Percentiles rank a stretch among this genome's conserved stretches.
These are phyloP conservation scores for Heliornis fulica DNA, from an alignment of 2,113 vertebrate species.

Conservation along the genomic window DNA sequence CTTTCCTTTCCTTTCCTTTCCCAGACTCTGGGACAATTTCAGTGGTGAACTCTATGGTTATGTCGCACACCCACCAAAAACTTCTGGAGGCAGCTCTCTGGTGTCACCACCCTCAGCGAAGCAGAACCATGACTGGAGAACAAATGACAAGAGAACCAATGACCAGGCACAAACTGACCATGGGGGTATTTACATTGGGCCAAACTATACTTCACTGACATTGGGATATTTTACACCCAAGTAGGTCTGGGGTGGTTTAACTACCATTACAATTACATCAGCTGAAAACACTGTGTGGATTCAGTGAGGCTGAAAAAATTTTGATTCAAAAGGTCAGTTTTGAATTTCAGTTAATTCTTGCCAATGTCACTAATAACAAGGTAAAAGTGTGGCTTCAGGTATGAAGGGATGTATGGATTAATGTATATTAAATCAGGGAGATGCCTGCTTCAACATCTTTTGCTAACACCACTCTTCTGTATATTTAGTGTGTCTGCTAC, in stretches of 20 bases:
- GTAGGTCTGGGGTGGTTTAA: background rate
- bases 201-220: background rate
- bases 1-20: too few species aligned
- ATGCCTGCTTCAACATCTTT: background rate
- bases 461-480: background rate
- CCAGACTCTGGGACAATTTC: background rate
- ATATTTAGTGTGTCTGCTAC: accelerated
- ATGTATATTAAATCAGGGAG: background rate
- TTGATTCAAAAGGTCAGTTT: background rate
- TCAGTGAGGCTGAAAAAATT: background rate
- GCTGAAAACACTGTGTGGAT: background rate
- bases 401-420: background rate
- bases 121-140: background rate
- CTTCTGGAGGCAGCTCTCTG: background rate
- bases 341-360: background rate
- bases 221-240: background rate
- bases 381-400: background rate
- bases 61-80: background rate
- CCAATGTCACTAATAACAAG: background rate
- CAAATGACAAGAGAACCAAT: background rate
- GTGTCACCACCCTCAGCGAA: background rate
- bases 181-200: background rate
- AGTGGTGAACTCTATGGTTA: background rate
- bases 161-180: background rate
- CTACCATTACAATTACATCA: background rate